Evolutionary conservation across 1,140 invertebrate genomes (phyloP).

Genomic region (Caenorhabditis brenneri): DNA sequence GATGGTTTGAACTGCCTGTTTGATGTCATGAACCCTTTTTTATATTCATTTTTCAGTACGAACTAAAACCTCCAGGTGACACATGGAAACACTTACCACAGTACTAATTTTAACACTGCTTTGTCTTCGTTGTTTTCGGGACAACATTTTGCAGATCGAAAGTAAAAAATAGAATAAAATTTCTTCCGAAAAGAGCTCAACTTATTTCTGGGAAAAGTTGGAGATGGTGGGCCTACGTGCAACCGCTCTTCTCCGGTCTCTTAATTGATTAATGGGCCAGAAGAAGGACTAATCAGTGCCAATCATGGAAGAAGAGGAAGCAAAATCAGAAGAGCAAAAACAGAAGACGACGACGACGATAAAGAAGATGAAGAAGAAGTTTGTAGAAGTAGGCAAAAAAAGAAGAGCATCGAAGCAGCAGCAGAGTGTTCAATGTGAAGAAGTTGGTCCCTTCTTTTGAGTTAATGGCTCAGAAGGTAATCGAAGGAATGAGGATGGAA

Average conservation of each 20-base stretch:
- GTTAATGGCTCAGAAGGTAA: constrained; percentile 42
- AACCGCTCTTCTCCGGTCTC: constrained; percentile 20
- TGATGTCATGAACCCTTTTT: not conserved
- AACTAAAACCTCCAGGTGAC: not conserved
- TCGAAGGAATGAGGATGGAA: constrained; percentile 3
- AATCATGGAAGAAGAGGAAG: constrained; percentile 33
- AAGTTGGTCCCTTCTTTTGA: constrained; percentile 14
- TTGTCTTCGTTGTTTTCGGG: constrained; percentile 5
- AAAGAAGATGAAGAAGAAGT: not conserved
- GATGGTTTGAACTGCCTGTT: constrained; percentile 36
- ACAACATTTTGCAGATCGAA: not conserved
- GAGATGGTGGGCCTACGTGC: not conserved
- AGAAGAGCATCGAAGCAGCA: not conserved
- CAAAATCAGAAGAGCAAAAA: constrained; percentile 12
- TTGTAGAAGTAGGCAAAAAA: not conserved
- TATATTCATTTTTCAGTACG: too few relatives aligned
- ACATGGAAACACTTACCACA: not conserved
- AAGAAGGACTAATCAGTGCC: constrained; percentile 12
- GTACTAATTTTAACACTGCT: constrained; percentile 26
- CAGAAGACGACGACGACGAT: not conserved
- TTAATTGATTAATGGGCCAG: constrained; percentile 32
- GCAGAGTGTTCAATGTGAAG: constrained; percentile 23
- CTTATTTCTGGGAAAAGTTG: not conserved
- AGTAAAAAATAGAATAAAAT: not conserved
- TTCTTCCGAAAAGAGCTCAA: not conserved